Evolutionary conservation across 2,888 invertebrate species (phyloP), one percentile per base, ranked within the genome.

Genomic region (Habroteleia sp.): DNA sequence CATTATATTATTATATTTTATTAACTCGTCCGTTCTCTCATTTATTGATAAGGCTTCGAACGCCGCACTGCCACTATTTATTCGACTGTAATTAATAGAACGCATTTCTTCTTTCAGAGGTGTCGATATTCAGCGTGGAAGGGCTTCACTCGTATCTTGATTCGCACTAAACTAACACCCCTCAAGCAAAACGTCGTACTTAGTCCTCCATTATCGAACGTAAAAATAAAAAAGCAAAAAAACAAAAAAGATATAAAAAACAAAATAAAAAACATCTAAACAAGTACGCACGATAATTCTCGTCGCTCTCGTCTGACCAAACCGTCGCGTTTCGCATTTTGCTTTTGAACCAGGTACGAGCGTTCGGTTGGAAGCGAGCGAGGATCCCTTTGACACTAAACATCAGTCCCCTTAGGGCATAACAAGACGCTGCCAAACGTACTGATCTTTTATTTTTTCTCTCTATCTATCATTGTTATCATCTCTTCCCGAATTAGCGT

Each of bases 71-170:
- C n/a, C n/a, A n/a, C n/a, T n/a, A n/a, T n/a, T n/a, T n/a, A n/a
- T n/a, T n/a, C n/a, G n/a, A n/a, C n/a, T n/a, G n/a, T 10, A 16
- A 8, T 29, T n/a, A 39, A 0, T 8, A 29, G 6, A 48, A 41
- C 10, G n/a, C n/a, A n/a, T 83, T 84, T 80, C 81, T 89, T 89
- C 88, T 93, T 93, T 33, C 93, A 98, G 98, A 96, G 90, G 93
- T 96, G 86, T 97, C 97, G 85, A 96, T 98, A 91, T 97, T 96
- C 91, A 96, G 94, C 84, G 96, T 98, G 88, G 96, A 97, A 90
- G 97, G 97, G 84, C 93, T 97, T 83, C 93, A 94, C 89, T 90
- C 97, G 86, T 93, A 94, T 88, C 93, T 94, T 52, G 97, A 97
- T 90, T 93, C 93, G 84, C 90, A 93, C 83, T 90, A 81, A 77